Percentiles rank a stretch among this genome's conserved stretches.
Evolutionary conservation across 35 echinoderm and acorn worm genomes (phyloP).

Genomic region (Apostichopus californicus): DNA sequence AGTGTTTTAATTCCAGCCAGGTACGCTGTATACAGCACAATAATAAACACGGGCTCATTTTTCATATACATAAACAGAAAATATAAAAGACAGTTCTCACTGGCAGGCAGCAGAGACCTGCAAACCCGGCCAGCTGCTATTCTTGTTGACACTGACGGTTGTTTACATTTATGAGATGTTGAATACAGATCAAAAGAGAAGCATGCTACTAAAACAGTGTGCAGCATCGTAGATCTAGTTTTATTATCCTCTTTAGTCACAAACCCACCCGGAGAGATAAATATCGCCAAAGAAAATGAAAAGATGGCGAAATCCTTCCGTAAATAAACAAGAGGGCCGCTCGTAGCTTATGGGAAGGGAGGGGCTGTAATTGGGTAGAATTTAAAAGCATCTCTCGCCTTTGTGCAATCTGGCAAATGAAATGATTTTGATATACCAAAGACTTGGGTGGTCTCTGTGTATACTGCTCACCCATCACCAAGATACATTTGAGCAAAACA

Average conservation of each 20-base stretch:
- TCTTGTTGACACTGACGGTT: slow-evolving; percentile 48
- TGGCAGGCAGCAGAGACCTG: slow-evolving; percentile 20
- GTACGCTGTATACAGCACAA: slow-evolving; percentile 52
- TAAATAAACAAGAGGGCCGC: slow-evolving; percentile 36
- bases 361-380: slow-evolving; percentile 50
- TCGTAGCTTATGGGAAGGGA: neutral
- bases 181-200: slow-evolving; percentile 31
- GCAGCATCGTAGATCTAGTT: slow-evolving; percentile 44
- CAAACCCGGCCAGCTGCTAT: slow-evolving; percentile 13
- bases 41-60: slow-evolving; percentile 52
- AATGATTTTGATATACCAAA: neutral
- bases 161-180: slow-evolving; percentile 51
- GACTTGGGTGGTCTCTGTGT: slow-evolving; percentile 26
- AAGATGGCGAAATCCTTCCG: slow-evolving; percentile 43
- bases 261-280: slow-evolving; percentile 30
- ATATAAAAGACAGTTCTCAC: slow-evolving; percentile 8
- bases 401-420: neutral
- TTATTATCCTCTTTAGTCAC: slow-evolving; percentile 34
- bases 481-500: neutral
- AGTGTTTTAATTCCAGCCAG: slow-evolving; percentile 50
- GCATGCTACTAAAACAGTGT: slow-evolving; percentile 1
- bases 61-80: slow-evolving; percentile 54
- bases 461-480: neutral
- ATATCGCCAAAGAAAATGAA: slow-evolving; percentile 34
- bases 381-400: slow-evolving; percentile 28